Conservation (phyloP, 2,113 vertebrate genomes). For the Seriola aureovittata region DNA sequence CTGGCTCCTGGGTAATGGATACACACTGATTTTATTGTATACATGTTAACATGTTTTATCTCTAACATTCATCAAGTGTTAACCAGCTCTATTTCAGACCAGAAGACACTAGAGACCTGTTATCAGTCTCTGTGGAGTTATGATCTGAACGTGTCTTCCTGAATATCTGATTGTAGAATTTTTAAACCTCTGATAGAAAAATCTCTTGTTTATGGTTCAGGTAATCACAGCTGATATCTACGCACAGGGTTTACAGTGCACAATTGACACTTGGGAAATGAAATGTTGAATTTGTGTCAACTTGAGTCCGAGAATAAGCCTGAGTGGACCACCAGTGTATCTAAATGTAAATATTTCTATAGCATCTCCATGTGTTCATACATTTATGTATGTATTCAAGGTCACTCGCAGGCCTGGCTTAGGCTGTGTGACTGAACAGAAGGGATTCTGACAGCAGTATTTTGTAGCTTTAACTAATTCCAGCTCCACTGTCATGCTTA, state of each 20-base stretch:
- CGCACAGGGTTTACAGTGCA: background rate
- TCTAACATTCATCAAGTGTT: background rate
- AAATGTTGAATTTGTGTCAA: constrained; percentile 45
- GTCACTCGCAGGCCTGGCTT: constrained; percentile 56
- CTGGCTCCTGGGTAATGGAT: background rate
- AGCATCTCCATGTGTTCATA: constrained; percentile 67
- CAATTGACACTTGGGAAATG: constrained; percentile 43
- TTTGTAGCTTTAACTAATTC: constrained; percentile 77
- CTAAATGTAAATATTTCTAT: constrained; percentile 76
- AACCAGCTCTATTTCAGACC: constrained; percentile 14
- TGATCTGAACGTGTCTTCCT: constrained; percentile 9
- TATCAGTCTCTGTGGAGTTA: constrained; percentile 5
- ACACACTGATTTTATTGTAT: background rate
- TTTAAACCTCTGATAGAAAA: constrained; percentile 21
- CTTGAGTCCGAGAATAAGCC: constrained; percentile 34
- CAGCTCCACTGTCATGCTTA: constrained; percentile 72
- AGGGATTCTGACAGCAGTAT: constrained; percentile 74
- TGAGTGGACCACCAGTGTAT: constrained; percentile 43
- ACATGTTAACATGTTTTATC: background rate
- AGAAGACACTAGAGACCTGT: background rate
- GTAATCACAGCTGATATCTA: constrained; percentile 26
- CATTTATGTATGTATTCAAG: constrained; percentile 79
- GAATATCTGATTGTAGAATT: constrained; percentile 13
- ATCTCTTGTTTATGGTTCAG: constrained; percentile 18
- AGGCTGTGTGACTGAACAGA: constrained; percentile 65